Evolutionary conservation across 2,888 invertebrate genomes (phyloP), one percentile per base, ranked within the genome.

Genomic region (Orthosia gothica): DNA sequence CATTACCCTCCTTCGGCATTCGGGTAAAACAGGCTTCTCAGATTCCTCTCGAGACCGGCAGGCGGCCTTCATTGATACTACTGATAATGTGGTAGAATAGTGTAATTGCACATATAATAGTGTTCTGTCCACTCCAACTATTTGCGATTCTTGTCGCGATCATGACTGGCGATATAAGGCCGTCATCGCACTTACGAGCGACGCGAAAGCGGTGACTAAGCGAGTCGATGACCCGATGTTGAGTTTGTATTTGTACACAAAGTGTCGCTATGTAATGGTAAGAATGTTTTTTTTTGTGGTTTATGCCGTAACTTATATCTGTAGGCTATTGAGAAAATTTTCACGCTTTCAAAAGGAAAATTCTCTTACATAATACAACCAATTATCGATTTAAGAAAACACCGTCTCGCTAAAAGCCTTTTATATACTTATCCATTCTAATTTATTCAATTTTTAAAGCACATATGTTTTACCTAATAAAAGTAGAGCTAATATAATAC

Each of bases 151-250:
- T 84, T 79, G 85, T 82, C 84, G 87, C 83, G 87, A 79, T 78
- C 76, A 68, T 72, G 79, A 75, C 81, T 69, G 62, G 76, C 79
- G 80, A 81, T 86, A 84, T 88, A 86, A 88, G 82, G 85, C 82
- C 62, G 69, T 66, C 77, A 74, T 58, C 77, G 76, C 72, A 83
- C 70, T 80, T 79, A 82, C 81, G 82, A 82, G 79, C 83, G 74
- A 74, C 83, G 89, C 88, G 89, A 92, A 91, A 92, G 91, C 88
- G 81, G 85, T 90, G 89, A 90, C 89, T 91, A 86, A 89, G 85
- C 80, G 76, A 84, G 92, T 89, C 92, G 89, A 88, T 86, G 93
- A 93, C 92, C 93, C 81, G 73, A 67, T 70, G 71, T 66, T 71
- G 84, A 88, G 88, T 88, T 88, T 88, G 88, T 84, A 72, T 88